Percentiles rank a stretch among this genome's conserved stretches.
phyloP scores from a whole-genome alignment of 2,113 vertebrate genomes.

The Emberiza fucata region DNA sequence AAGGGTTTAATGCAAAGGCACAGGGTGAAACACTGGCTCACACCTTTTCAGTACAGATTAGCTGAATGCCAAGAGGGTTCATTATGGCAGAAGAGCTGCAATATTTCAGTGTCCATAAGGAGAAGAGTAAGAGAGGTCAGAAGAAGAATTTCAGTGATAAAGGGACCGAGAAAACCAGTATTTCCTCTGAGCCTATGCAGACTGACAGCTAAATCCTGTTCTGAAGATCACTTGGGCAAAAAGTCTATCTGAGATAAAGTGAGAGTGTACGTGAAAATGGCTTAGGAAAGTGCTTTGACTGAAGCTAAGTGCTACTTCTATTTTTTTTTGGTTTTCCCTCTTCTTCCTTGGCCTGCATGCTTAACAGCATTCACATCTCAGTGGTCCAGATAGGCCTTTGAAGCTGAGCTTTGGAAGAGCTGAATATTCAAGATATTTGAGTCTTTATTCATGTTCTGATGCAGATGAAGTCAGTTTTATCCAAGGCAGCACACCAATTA shows the following conservation, averaged over 20 bases:
- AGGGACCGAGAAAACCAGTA: not conserved
- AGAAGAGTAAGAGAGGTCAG: not conserved
- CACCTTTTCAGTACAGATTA: not conserved
- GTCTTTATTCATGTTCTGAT: not conserved
- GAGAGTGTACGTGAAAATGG: not conserved
- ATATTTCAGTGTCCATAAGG: not conserved
- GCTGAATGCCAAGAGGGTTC: not conserved
- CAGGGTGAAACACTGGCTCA: not conserved
- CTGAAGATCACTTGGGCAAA: constrained; percentile 19
- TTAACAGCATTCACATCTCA: not conserved
- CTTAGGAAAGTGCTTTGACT: constrained; percentile 13
- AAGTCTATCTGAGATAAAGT: not conserved
- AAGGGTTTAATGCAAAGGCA: not conserved
- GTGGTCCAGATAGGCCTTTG: not conserved
- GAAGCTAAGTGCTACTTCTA: not conserved
- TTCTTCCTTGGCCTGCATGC: not conserved
- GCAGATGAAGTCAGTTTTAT: not conserved
- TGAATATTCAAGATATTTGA: not conserved
- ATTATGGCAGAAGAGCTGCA: not conserved
- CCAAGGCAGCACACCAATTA: not conserved
- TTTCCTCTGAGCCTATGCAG: not conserved
- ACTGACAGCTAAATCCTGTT: constrained; percentile 15
- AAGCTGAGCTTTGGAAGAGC: not conserved
- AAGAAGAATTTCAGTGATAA: not conserved
- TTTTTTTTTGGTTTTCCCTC: not conserved